These are phyloP conservation scores for Caenorhabditis panamensis DNA, from an alignment of 2,888 invertebrate genomes.

Conservation along the genomic window DNA sequence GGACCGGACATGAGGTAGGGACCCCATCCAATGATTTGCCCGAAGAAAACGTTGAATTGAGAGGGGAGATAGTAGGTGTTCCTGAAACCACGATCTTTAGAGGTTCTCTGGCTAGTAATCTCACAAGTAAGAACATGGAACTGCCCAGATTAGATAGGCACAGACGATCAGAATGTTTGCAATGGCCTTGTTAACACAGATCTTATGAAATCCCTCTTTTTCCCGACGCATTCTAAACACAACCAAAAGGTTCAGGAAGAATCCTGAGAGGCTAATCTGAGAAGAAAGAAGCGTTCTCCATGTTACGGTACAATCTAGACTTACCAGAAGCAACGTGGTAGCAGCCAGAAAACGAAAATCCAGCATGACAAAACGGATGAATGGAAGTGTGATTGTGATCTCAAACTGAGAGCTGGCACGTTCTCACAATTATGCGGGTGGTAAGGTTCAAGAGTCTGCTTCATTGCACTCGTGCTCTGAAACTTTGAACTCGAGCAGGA, in stretches of 20 bases:
- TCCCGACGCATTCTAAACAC: conserved; percentile 38
- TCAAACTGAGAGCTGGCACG: neutral
- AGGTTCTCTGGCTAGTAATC: neutral
- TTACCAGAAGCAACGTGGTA: neutral
- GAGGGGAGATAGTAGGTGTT: conserved; percentile 41
- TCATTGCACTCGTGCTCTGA: neutral
- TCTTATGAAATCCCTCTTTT: conserved; percentile 47
- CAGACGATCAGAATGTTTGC: conserved; percentile 37
- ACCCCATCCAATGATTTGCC: conserved; percentile 54
- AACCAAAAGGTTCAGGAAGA: conserved; percentile 26
- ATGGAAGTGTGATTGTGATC: neutral
- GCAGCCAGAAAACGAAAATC: neutral
- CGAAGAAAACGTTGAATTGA: conserved; percentile 52
- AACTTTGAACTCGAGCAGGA: neutral
- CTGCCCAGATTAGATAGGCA: conserved; percentile 44
- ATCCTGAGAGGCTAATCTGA: conserved; percentile 35
- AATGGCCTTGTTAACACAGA: conserved; percentile 51
- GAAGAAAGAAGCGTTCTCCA: too few relatives aligned
- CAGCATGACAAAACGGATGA: neutral
- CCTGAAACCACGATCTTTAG: conserved; percentile 10
- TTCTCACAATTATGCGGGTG: conserved; percentile 3
- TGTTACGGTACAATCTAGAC: too few relatives aligned
- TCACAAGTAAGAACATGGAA: conserved; percentile 50
- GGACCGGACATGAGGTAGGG: conserved; percentile 57
- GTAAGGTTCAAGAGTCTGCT: neutral